Percentiles rank a stretch among this genome's conserved stretches.
These are phyloP conservation scores for Coelopa pilipes DNA, from an alignment of 2,888 invertebrate genomes.

Conservation along the genomic window DNA sequence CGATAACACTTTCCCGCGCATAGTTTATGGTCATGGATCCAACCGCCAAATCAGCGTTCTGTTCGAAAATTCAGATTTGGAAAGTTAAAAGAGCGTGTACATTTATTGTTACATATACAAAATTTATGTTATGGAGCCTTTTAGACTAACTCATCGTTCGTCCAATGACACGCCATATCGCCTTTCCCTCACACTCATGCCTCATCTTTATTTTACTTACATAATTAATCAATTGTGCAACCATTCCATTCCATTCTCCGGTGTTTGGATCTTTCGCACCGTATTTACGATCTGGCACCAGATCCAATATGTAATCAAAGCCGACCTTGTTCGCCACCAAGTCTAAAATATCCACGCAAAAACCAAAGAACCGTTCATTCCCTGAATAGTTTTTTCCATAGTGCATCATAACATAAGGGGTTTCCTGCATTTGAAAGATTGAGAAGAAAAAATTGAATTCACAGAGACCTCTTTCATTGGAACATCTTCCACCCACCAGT, in stretches of 20 bases:
- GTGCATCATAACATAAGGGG: constrained; percentile 80
- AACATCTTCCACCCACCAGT: constrained; percentile 70
- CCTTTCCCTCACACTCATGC: too few species aligned
- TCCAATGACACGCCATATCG: too few species aligned
- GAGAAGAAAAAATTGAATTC: not conserved
- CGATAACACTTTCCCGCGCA: constrained; percentile 87
- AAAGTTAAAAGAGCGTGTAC: too few species aligned
- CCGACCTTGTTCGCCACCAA: constrained; percentile 75
- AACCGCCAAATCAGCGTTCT: constrained; percentile 89
- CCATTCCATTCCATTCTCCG: constrained; percentile 82
- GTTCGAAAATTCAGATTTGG: constrained; percentile 36
- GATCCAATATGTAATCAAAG: constrained; percentile 77
- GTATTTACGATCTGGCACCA: constrained; percentile 79
- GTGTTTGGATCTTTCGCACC: constrained; percentile 79
- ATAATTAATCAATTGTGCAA: constrained; percentile 77
- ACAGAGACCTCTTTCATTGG: not conserved
- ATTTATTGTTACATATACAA: too few species aligned
- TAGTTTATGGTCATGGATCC: constrained; percentile 92
- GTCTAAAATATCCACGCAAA: constrained; percentile 81
- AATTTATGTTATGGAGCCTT: too few species aligned
- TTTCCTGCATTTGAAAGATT: constrained; percentile 70
- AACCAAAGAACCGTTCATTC: constrained; percentile 81
- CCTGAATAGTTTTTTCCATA: constrained; percentile 76
- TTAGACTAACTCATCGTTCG: too few species aligned
- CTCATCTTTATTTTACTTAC: constrained; percentile 66